Conservation (phyloP, 2,888 invertebrate genomes). For the Drosophila colorata region DNA sequence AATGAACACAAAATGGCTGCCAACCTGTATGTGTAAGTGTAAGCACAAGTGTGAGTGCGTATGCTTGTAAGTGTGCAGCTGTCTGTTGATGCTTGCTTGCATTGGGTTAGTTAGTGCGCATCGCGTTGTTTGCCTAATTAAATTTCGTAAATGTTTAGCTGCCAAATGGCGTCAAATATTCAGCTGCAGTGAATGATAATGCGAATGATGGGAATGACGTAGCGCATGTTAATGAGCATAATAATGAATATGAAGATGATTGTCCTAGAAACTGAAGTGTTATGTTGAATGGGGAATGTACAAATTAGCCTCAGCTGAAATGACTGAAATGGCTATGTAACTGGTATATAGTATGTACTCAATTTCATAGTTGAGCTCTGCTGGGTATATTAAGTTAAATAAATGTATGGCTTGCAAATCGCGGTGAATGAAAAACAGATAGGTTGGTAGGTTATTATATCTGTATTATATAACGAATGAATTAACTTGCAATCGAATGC, state of each 20-base stretch:
- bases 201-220: slow-evolving; percentile 9
- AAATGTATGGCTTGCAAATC: too few species aligned
- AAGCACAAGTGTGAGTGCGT: neutral
- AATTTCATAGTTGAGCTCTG: neutral
- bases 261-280: neutral
- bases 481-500: too few species aligned
- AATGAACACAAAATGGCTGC: slow-evolving; percentile 46
- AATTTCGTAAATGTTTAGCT: slow-evolving; percentile 49
- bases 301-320: slow-evolving; percentile 7
- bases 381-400: too few species aligned
- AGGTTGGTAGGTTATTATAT: too few species aligned
- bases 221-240: neutral
- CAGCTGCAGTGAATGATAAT: slow-evolving; percentile 1
- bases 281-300: neutral
- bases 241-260: neutral
- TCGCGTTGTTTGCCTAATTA: slow-evolving; percentile 58
- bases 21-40: slow-evolving; percentile 13
- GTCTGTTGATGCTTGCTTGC: slow-evolving; percentile 8
- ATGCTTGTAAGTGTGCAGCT: slow-evolving; percentile 8
- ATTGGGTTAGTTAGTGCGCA: slow-evolving; percentile 29
- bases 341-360: too few species aligned
- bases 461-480: too few species aligned
- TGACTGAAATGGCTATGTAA: too few species aligned
- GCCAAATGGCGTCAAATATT: slow-evolving; percentile 36
- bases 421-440: too few species aligned